Base-by-base conservation (phyloP, 2,113 vertebrate genomes). In the Ailuropoda melanoleuca region DNA sequence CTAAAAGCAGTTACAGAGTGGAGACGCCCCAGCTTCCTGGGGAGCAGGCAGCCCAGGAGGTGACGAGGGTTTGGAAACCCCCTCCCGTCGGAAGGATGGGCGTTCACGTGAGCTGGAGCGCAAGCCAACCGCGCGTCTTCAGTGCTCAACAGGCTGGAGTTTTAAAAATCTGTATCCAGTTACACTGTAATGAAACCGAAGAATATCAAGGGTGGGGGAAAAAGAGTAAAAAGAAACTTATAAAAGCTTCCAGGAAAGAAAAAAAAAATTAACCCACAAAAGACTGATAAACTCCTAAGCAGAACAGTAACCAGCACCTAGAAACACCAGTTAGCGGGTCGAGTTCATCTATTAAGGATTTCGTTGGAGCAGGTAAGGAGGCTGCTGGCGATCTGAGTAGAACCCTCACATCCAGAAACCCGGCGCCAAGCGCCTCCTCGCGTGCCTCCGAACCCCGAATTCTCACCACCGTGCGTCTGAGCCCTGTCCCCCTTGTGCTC, bases 351-450 rank as follows among this genome's bases (percentile, higher is more conserved):
- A 4, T 53, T 55, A 50, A 68, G 58, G 34, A 21, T 43, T 81
- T 46, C 31, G 12, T 55, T 31, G 19, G 6, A 6, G 19, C n/a
- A 84, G 85, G 13, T 31, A 9, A 10, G 31, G 1, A 11, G 53
- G 31, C 23, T 29, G 5, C 3, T 29, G 24, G 8, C 11, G 26
- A 58, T 12, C 13, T 14, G 68, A 43, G n/a, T 6, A 8, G 48
- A 58, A 60, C 0, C 23, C 11, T 11, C 55, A 8, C 10, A 17
- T 24, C 12, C 26, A 46, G 75, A 72, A 66, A 19, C 12, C 17
- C 17, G 4, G 5, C 5, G 46, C n/a, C 50, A 62, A 3, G 34
- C 5, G 4, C 37, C 23, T 17, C 0, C 17, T 50, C 19, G 0
- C 5, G 4, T 74, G 19, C 7, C 68, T 29, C 15, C 17, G 37